Base-by-base conservation (phyloP, 2,113 vertebrate genomes). In the Myocastor coypus region DNA sequence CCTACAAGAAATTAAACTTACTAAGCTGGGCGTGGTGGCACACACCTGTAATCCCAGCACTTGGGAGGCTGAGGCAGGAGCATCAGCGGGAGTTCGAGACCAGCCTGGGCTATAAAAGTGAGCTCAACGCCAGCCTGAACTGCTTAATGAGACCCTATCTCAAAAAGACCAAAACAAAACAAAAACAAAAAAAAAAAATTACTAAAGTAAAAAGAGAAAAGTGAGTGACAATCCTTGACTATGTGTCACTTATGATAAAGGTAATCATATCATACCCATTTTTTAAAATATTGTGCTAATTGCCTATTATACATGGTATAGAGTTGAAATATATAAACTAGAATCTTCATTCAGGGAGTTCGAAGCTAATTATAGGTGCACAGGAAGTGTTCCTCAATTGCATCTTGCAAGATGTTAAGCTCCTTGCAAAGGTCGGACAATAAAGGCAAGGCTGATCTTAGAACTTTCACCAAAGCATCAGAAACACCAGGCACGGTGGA, bases 251-350 rank as follows among this genome's bases (percentile, higher is more conserved):
- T 9, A 19, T 40, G 73, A 85, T 34, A 28, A 80, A 95, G 59
- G 20, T 61, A 61, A 84, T 19, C n/a, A 87, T 85, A 89, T 80
- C 50, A 11, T 84, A 81, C 4, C 37, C 46, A 64, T 89, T 89
- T 91, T 59, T 94, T 89, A 83, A 84, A 96, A 83, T 42, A 86
- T n/a, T 78, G 22, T 42, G 46, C 30, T 86, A 75, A 77, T 8
- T 78, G 32, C 28, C 83, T 92, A 83, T 94, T 90, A 37, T 37
- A 86, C 73, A 88, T 59, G 83, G 7, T 32, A 28, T 66, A 40
- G 26, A 69, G 30, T 1, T 95, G 46, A 83, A 94, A 83, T 83
- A 64, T 20, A 42, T 28, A 57, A 34, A 64, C n/a, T 50, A 69
- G 40, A 68, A 96, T 55, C 55, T 90, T 71, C 50, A 84, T 81